Percentiles rank a stretch among this genome's conserved stretches.
phyloP scores from a whole-genome alignment of 2,797 vertebrate species.

The Hemibagrus guttatus region DNA sequence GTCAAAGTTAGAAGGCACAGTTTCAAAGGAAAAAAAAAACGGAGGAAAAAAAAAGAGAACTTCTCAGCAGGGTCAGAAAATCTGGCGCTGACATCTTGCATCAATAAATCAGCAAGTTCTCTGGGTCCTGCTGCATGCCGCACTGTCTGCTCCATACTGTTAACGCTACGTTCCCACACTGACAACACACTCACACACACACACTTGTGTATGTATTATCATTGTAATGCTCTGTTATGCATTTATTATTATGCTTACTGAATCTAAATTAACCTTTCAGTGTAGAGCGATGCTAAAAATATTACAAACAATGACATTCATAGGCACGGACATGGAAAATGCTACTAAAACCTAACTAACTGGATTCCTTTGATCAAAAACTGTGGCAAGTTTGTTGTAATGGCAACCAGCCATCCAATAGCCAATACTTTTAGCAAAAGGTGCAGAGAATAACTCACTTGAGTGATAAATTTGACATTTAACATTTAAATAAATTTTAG shows the following conservation, averaged over 20 bases:
- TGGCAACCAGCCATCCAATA: background rate
- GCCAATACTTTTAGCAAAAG: background rate
- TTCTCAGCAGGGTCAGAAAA: conserved; percentile 48
- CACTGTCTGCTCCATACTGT: conserved; percentile 31
- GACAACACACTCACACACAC: background rate
- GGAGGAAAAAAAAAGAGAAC: conserved; percentile 18
- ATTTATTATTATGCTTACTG: background rate
- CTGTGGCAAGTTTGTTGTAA: background rate
- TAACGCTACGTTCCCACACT: conserved; percentile 22
- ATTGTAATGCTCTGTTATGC: background rate
- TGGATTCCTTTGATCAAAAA: background rate
- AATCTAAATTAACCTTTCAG: conserved; percentile 4
- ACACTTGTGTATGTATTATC: background rate
- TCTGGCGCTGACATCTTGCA: conserved; percentile 39
- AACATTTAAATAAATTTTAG: background rate
- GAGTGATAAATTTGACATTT: background rate
- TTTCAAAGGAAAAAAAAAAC: background rate
- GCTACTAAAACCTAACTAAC: background rate
- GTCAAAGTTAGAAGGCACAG: conserved; percentile 33
- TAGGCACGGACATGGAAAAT: background rate
- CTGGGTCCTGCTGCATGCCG: conserved; percentile 46
- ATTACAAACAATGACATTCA: background rate
- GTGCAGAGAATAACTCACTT: background rate
- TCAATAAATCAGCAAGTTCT: conserved; percentile 48
- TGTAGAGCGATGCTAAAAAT: background rate